Evolutionary conservation across 1,140 invertebrate genomes (phyloP), one percentile per base, ranked within the genome.

Genomic region (Oreohelix idahoensis): DNA sequence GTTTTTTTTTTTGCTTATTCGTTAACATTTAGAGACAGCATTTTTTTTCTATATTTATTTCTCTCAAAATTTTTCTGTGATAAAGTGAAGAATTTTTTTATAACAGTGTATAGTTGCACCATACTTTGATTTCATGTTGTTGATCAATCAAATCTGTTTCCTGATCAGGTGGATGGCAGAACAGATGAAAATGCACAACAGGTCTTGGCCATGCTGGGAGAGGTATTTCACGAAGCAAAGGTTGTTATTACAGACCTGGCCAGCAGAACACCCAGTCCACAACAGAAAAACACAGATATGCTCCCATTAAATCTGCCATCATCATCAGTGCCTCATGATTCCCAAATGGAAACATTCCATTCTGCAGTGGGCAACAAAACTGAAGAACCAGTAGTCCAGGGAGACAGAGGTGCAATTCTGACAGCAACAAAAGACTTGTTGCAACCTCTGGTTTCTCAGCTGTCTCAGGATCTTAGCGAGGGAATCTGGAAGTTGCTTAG

Each of bases 221-320:
- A 81, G 39, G 73, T 78, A 5, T 81, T 87, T 53, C 84, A 85
- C 1, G 83, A 87, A 36, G 74, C 84, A 35, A 80, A 85, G 20
- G 51, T 74, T 17, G 77, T 75, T 45, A 20, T 87, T 23, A 83
- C 83, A 26, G 80, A 85, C 53, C 53, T 87, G 38, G 80, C 81
- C 2, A 29, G 80, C n/a, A 83, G 82, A 71, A 75, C 84, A 17
- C 82, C 84, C 15, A 71, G 66, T 26, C n/a, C 39, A 29, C 23
- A 69, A 26, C 49, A 26, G 36, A 66, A 66, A 23, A 53, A 26
- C n/a, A 8, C 42, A n/a, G 58, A 38, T 26, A 26, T 58, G 2
- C 38, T 51, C 5, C 20, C 32, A 49, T 29, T 10, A 32, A 29
- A 26, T 32, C 63, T 10, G 17, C 23, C 71, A 69, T 71, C 45